Base-by-base conservation (phyloP, 2,797 vertebrate genomes). In the Pipistrellus pygmaeus region DNA sequence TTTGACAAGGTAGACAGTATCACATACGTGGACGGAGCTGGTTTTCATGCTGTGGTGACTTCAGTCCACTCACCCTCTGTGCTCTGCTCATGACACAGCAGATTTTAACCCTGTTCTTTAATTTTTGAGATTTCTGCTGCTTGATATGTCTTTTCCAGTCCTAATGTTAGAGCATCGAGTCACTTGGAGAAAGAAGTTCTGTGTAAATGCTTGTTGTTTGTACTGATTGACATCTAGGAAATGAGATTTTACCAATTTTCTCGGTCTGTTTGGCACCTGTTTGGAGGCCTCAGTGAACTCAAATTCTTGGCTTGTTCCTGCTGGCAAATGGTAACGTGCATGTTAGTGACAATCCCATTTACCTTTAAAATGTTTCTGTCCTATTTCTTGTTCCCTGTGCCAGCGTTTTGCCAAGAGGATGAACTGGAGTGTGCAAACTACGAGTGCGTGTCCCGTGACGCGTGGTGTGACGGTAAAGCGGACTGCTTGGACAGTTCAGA, bases 401-500 rank as follows among this genome's bases (percentile, higher is more conserved):
- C 98, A 99, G 99, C 99, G 0, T 98, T 97, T 93, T 99, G 99
- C 97, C 97, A 97, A 11, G 98, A 98, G 5, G 98, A 98, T 44
- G 99, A 99, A 95, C 92, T 99, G 2, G 98, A 99, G 91, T 99
- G 99, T 68, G 98, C 98, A 92, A 99, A 99, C 97, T 99, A 99
- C 0, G 98, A 99, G 94, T 99, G 99, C 75, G 98, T 99, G 12
- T 98, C 98, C 14, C 99, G 98, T 0, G 98, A 98, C 0, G 97
- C 98, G 82, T 99, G 99, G 99, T 99, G 99, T 55, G 99, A 99
- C 2, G 99, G 99, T 0, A 96, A 64, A 85, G 98, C 98, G 2
- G 98, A 99, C 97, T 99, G 99, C 51, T 96, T 98, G 0, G 99
- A 99, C 98, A 98, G 99, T 96, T 99, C 99, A 0, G 99, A 99